These are phyloP conservation scores for Acanthosepion esculentum DNA, from an alignment of 2,888 invertebrate genomes.

Conservation along the genomic window DNA sequence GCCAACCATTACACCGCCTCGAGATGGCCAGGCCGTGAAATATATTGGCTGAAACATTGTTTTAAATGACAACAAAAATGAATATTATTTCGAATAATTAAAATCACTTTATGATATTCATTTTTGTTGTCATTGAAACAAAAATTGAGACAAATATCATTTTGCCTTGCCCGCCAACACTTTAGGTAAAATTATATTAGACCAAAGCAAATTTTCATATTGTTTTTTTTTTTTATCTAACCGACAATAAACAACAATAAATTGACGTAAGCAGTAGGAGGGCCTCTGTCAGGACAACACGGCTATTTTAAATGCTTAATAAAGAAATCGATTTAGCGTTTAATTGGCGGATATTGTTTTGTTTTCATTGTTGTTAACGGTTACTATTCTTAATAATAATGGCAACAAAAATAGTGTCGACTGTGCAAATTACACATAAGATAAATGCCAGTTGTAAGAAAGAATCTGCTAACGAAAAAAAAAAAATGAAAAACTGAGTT, in stretches of 20 bases:
- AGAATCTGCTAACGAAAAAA: too few relatives aligned
- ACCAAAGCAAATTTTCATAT: neutral
- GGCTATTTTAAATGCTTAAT: neutral
- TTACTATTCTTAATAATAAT: neutral
- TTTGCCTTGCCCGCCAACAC: accelerated
- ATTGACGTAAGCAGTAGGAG: neutral
- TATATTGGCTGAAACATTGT: too few relatives aligned
- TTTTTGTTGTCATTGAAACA: neutral
- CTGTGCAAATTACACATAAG: neutral
- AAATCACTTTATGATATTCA: too few relatives aligned
- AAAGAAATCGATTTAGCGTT: neutral
- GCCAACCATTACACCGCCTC: too few relatives aligned
- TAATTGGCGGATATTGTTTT: neutral
- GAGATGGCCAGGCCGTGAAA: too few relatives aligned
- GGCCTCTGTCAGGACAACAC: neutral
- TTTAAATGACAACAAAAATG: too few relatives aligned
- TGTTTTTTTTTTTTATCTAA: neutral
- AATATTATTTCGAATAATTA: too few relatives aligned
- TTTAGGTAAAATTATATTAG: neutral
- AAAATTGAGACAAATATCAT: neutral
- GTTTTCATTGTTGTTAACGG: neutral
- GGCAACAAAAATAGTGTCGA: neutral
- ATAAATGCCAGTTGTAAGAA: neutral
- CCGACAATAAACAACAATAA: neutral
- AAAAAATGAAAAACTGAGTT: neutral